Evolutionary conservation across 2,888 invertebrate species (phyloP).

Genomic region (Aricia artaxerxes): DNA sequence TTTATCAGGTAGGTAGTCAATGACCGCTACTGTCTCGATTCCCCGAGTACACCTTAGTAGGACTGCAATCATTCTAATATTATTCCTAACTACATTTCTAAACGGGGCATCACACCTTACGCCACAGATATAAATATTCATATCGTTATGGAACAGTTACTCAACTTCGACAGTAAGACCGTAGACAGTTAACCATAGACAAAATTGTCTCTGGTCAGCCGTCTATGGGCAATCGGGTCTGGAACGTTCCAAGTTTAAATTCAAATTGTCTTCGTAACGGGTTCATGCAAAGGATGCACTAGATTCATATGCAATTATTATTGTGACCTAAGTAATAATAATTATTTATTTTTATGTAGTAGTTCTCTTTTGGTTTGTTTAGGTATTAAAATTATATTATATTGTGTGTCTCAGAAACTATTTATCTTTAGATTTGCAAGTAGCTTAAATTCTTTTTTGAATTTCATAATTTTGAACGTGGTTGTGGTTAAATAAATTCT

Average conservation of each 20-base stretch:
- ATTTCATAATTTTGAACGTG: too few species aligned
- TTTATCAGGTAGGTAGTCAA: too few species aligned
- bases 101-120: not conserved
- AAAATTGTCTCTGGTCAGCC: constrained; percentile 9
- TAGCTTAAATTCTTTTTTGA: too few species aligned
- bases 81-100: not conserved
- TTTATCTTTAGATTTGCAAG: too few species aligned
- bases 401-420: too few species aligned
- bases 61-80: not conserved
- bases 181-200: constrained; percentile 8
- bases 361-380: not conserved
- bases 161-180: constrained; percentile 12
- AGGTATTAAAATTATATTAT: too few species aligned
- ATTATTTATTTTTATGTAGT: not conserved
- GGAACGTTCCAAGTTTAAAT: constrained; percentile 16
- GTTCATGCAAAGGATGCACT: constrained; percentile 19
- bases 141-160: not conserved
- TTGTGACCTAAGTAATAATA: not conserved
- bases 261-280: constrained; percentile 21
- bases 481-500: too few species aligned
- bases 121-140: constrained; percentile 8
- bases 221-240: constrained; percentile 18
- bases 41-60: too few species aligned
- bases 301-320: not conserved
- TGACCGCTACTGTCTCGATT: too few species aligned